Evolutionary conservation across 2,113 vertebrate species (phyloP).

Genomic region (Notiomystis cincta): DNA sequence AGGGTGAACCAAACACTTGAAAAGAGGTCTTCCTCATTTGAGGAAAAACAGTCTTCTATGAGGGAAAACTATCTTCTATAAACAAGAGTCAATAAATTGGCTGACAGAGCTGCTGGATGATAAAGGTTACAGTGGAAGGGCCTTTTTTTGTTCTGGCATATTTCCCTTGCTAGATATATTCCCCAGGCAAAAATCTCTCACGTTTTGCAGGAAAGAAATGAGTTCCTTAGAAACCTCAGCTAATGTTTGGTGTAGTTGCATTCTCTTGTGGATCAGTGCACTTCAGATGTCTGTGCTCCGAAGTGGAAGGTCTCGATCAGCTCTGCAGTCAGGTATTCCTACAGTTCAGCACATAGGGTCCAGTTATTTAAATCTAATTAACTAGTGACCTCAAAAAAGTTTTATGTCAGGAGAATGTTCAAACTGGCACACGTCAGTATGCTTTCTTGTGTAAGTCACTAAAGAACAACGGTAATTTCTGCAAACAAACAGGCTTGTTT

Average conservation of each 20-base stretch:
- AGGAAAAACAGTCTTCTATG: neutral
- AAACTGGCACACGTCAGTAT: neutral
- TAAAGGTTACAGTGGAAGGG: neutral
- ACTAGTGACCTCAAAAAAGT: neutral
- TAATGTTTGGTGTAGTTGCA: neutral
- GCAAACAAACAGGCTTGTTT: neutral
- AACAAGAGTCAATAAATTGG: neutral
- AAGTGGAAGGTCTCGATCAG: neutral
- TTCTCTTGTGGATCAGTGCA: neutral
- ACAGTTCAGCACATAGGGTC: neutral
- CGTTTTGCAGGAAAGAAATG: neutral
- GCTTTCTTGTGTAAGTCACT: neutral
- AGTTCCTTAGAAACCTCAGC: neutral
- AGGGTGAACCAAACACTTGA: neutral
- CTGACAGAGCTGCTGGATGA: neutral
- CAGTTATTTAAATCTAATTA: neutral
- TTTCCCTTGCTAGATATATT: conserved; percentile 14
- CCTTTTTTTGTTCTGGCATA: neutral
- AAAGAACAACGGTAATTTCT: neutral
- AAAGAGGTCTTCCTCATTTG: conserved; percentile 23
- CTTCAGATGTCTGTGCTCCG: neutral
- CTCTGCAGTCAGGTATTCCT: neutral
- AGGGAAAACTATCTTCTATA: neutral
- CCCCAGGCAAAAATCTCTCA: neutral
- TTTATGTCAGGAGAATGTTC: neutral